Conservation (phyloP, 2,797 vertebrate species). For the Cyclopterus lumpus region DNA sequence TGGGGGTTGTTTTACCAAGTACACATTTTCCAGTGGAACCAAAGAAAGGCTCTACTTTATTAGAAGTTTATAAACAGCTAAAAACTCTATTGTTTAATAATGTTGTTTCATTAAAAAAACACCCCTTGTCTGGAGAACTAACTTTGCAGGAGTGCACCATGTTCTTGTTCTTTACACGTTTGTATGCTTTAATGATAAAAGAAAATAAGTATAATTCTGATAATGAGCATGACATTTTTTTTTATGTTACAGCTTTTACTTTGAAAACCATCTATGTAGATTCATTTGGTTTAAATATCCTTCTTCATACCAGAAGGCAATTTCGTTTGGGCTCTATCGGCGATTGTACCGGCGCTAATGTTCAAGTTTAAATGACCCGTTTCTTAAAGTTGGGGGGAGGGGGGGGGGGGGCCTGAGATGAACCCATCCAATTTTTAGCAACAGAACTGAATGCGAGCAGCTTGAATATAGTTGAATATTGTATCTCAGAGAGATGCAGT, state of each 20-base stretch:
- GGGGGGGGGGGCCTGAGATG: not conserved
- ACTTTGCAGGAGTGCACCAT: no score
- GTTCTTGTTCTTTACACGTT: no score
- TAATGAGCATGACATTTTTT: not conserved
- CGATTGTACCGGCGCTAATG: no score
- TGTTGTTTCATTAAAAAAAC: not conserved
- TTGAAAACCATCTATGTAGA: not conserved
- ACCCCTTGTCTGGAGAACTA: no score
- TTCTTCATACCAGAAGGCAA: not conserved
- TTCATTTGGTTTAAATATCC: not conserved
- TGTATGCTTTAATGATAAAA: no score
- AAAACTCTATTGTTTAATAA: not conserved
- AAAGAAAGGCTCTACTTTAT: not conserved
- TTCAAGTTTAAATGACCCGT: not conserved
- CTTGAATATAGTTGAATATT: not conserved
- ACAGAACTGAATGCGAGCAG: not conserved
- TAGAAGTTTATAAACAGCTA: not conserved
- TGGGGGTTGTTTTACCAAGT: not conserved
- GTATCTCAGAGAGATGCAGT: not conserved
- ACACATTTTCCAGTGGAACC: not conserved
- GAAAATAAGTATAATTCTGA: not conserved
- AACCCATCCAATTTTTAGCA: not conserved
- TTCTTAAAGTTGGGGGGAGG: no score
- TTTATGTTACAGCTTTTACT: constrained; percentile 1
- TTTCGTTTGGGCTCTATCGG: no score